phyloP scores from a whole-genome alignment of 37 sponge, comb jelly and placozoan species.

The Amphimedon queenslandica region DNA sequence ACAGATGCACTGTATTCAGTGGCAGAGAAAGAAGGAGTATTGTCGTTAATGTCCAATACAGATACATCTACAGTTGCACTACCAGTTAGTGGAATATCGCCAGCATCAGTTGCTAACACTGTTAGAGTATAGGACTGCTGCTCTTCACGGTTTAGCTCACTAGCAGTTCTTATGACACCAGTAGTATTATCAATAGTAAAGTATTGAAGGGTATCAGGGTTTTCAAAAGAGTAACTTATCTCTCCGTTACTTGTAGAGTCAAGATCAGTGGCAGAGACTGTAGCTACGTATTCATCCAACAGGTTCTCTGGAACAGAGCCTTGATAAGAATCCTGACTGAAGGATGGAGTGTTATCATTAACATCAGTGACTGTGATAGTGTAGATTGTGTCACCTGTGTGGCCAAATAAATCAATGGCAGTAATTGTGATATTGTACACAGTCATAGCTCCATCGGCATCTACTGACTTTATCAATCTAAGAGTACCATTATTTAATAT shows the following conservation, averaged over 20 bases:
- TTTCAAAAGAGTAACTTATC: slow-evolving; percentile 8
- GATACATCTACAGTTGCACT: not conserved
- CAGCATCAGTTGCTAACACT: slow-evolving; percentile 20
- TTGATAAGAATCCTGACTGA: slow-evolving; percentile 5
- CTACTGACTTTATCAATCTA: not conserved
- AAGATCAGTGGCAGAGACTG: slow-evolving; percentile 5
- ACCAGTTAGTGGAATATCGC: not conserved
- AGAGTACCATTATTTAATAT: not conserved
- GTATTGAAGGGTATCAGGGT: not conserved
- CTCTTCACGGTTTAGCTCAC: slow-evolving; percentile 16
- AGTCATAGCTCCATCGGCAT: slow-evolving; percentile 18
- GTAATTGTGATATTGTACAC: slow-evolving; percentile 14
- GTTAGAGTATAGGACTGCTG: not conserved
- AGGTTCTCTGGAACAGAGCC: slow-evolving; percentile 22
- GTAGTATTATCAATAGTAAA: slow-evolving; percentile 13
- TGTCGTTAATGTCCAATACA: slow-evolving; percentile 16
- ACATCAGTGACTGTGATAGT: slow-evolving; percentile 34
- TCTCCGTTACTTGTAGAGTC: not conserved
- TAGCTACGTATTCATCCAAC: not conserved
- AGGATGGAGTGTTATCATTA: slow-evolving; percentile 61
- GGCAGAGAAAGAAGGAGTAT: slow-evolving; percentile 8
- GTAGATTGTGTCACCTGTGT: not conserved
- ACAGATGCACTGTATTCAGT: not conserved
- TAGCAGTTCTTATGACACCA: slow-evolving; percentile 6
- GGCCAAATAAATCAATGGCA: slow-evolving; percentile 28